Evolutionary conservation across 1,140 invertebrate genomes (phyloP).

Genomic region (Orussus abietinus): DNA sequence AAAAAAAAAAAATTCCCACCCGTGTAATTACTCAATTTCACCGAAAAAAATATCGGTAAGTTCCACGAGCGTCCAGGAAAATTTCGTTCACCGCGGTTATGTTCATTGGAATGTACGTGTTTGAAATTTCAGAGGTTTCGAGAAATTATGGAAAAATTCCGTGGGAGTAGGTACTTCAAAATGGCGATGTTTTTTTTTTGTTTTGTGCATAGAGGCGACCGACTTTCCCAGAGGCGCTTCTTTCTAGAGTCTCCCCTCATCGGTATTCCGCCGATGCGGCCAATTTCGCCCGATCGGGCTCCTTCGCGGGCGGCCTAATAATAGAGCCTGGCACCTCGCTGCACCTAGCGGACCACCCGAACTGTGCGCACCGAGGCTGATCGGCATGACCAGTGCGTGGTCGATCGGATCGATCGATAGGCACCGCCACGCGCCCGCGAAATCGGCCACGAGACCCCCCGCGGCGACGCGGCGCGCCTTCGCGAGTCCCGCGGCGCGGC

Average conservation of each 20-base stretch:
- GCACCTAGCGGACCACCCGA: constrained; percentile 4
- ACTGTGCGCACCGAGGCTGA: constrained; percentile 15
- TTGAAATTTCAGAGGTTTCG: too few species aligned
- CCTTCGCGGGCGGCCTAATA: constrained; percentile 13
- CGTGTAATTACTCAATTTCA: too few species aligned
- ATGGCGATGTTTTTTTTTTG: background rate
- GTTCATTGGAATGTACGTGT: too few species aligned
- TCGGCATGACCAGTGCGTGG: constrained; percentile 26
- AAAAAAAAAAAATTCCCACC: too few species aligned
- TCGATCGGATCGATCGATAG: constrained; percentile 37
- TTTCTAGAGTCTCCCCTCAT: background rate
- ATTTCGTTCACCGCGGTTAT: too few species aligned
- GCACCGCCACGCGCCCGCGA: constrained; percentile 32
- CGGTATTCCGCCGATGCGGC: background rate
- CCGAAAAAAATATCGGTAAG: too few species aligned
- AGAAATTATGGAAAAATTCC: too few species aligned
- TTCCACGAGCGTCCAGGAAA: too few species aligned
- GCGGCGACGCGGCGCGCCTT: constrained; percentile 16
- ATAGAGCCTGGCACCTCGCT: constrained; percentile 8
- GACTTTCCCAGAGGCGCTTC: constrained; percentile 3
- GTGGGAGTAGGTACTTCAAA: too few species aligned
- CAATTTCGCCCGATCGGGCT: constrained; percentile 6
- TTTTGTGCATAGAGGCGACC: background rate
- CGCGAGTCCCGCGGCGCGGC: background rate
- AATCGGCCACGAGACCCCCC: constrained; percentile 26